Conservation (phyloP, 2,797 vertebrate species). For the Sebastes cheni region DNA sequence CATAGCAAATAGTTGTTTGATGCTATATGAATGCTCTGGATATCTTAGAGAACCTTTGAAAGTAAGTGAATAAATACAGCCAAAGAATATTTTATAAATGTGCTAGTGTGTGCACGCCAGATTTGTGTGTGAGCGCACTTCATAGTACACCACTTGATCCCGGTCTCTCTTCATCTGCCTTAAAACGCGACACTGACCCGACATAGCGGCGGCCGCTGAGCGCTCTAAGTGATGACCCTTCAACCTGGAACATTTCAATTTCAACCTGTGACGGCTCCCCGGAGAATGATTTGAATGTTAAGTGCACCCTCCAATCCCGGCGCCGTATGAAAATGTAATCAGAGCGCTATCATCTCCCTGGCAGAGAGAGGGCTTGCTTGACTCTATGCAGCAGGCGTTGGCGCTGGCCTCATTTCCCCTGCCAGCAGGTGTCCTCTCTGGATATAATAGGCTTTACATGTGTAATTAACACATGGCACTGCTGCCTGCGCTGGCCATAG, state of each 20-base stretch:
- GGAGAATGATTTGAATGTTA: conserved; percentile 87
- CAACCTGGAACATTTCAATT: conserved; percentile 81
- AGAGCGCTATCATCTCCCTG: conserved; percentile 85
- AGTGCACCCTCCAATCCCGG: conserved; percentile 78
- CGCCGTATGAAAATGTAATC: conserved; percentile 82
- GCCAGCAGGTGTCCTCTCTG: conserved; percentile 94
- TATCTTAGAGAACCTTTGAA: neutral
- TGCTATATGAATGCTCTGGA: neutral
- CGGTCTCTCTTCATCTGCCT: conserved; percentile 31
- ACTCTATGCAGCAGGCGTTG: conserved; percentile 81
- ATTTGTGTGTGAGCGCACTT: neutral
- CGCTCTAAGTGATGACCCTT: conserved; percentile 68
- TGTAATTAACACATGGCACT: conserved; percentile 95
- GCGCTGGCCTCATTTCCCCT: conserved; percentile 90
- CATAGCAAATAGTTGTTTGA: neutral
- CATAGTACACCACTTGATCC: conserved; percentile 30
- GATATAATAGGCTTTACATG: conserved; percentile 92
- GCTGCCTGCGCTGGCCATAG: conserved; percentile 66
- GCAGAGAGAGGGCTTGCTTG: conserved; percentile 74
- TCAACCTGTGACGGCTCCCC: conserved; percentile 77
- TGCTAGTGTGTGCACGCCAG: neutral
- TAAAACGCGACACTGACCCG: conserved; percentile 28
- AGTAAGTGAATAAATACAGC: neutral
- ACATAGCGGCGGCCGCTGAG: conserved; percentile 10
- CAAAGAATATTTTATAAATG: neutral